phyloP scores from a whole-genome alignment of 1,140 invertebrate species.

The Lucilia cuprina region DNA sequence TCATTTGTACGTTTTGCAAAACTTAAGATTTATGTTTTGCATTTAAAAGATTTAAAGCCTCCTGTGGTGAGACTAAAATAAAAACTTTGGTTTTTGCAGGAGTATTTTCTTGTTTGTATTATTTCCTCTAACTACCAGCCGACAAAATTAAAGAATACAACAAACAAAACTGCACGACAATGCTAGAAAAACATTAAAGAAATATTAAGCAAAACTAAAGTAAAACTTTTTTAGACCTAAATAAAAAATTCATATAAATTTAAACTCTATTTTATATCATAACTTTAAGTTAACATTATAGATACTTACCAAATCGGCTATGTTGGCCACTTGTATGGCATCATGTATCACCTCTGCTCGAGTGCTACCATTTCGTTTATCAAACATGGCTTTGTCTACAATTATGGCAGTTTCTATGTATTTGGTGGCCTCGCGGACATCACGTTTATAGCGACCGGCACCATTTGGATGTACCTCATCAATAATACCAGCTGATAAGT shows the following conservation, averaged over 20 bases:
- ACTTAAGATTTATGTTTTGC: constrained; percentile 35
- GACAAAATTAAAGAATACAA: neutral
- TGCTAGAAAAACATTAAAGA: neutral
- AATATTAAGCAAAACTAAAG: neutral
- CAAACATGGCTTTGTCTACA: constrained; percentile 94
- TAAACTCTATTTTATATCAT: too few relatives aligned
- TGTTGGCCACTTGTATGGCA: constrained; percentile 95
- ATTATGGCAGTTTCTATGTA: constrained; percentile 92
- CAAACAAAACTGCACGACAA: neutral
- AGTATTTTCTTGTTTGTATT: neutral
- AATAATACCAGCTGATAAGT: constrained; percentile 64
- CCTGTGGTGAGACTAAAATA: neutral
- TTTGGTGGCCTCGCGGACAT: constrained; percentile 87
- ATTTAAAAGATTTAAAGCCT: constrained; percentile 36
- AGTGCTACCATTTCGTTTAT: constrained; percentile 88
- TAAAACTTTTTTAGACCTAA: too few relatives aligned
- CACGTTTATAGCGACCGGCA: constrained; percentile 69
- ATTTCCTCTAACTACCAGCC: neutral
- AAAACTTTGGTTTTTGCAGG: neutral
- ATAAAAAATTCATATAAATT: too few relatives aligned
- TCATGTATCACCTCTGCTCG: constrained; percentile 90
- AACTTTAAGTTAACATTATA: too few relatives aligned
- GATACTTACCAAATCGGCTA: constrained; percentile 81
- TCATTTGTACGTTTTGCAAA: constrained; percentile 13
- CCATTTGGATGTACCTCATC: constrained; percentile 64